phyloP scores from a whole-genome alignment of 2,797 vertebrate species.

The Paedocypris micromegethes region DNA sequence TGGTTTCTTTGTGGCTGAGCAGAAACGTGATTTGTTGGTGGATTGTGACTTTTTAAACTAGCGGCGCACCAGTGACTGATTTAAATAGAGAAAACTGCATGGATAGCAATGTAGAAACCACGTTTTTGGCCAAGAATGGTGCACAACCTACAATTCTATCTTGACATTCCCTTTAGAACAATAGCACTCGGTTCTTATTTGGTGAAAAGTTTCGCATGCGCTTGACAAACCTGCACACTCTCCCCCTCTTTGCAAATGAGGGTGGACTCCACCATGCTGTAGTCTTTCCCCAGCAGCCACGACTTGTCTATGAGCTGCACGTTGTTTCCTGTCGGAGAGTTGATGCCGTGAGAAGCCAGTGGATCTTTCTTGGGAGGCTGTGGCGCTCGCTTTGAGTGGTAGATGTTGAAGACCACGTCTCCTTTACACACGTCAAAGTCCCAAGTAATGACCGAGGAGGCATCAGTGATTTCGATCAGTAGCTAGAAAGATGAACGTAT shows the following conservation, averaged over 20 bases:
- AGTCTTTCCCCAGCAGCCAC: slow-evolving; percentile 90
- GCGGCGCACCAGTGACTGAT: too few species aligned
- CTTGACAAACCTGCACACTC: slow-evolving; percentile 84
- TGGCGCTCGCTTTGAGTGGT: slow-evolving; percentile 89
- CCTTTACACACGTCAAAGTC: slow-evolving; percentile 98
- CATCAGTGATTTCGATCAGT: slow-evolving; percentile 90
- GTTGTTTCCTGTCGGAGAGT: slow-evolving; percentile 84
- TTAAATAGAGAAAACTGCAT: too few species aligned
- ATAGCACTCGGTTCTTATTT: too few species aligned
- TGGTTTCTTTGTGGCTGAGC: too few species aligned
- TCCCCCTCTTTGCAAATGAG: slow-evolving; percentile 94
- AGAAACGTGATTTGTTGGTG: too few species aligned
- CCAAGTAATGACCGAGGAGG: slow-evolving; percentile 96
- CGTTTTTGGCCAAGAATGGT: too few species aligned
- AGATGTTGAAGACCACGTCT: slow-evolving; percentile 94
- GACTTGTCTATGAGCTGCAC: slow-evolving; percentile 90
- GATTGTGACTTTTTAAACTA: too few species aligned
- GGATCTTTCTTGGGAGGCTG: slow-evolving; percentile 88
- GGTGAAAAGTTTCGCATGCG: not conserved
- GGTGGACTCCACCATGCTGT: slow-evolving; percentile 94
- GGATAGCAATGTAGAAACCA: too few species aligned
- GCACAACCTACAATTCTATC: too few species aligned
- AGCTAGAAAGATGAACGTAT: slow-evolving; percentile 60
- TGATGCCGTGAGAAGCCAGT: slow-evolving; percentile 82
- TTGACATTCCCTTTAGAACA: too few species aligned